These are phyloP conservation scores for Dicerorhinus sumatrensis DNA, from an alignment of 2,113 vertebrate genomes.

Conservation along the genomic window DNA sequence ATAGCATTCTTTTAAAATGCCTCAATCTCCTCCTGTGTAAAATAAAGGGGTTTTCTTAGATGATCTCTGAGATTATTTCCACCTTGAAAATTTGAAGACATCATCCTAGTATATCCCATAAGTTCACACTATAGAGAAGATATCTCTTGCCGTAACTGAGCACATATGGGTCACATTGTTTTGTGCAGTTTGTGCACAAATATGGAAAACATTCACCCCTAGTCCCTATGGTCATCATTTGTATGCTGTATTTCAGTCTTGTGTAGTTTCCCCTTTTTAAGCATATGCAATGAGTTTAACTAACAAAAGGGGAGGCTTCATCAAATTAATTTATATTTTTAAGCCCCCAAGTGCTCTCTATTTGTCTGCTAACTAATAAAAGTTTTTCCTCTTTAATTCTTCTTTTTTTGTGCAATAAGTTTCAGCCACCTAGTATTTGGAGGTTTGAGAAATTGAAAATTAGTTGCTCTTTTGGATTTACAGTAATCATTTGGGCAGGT, in stretches of 20 bases:
- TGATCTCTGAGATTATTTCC: background rate
- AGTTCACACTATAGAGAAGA: background rate
- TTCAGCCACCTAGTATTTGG: conserved; percentile 14
- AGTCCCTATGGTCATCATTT: background rate
- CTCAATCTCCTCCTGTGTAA: background rate
- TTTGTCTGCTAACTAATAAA: conserved; percentile 14
- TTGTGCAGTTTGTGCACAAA: background rate
- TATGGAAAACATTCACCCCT: background rate
- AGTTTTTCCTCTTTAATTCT: background rate
- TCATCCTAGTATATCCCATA: background rate
- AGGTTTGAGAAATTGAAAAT: conserved; percentile 75
- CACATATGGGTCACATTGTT: background rate
- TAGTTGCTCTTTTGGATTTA: conserved; percentile 72
- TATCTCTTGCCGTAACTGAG: background rate
- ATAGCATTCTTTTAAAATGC: background rate
- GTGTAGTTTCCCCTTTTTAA: background rate
- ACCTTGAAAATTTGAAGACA: background rate
- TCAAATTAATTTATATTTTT: conserved; percentile 24
- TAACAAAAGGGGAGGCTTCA: background rate
- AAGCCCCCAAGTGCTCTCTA: background rate
- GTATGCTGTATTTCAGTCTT: background rate
- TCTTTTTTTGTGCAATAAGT: background rate
- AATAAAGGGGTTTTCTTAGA: background rate
- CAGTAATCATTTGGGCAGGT: conserved; percentile 75
- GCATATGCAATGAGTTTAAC: background rate